phyloP scores from a whole-genome alignment of 2,888 invertebrate species.

The Lasioglossum morio region DNA sequence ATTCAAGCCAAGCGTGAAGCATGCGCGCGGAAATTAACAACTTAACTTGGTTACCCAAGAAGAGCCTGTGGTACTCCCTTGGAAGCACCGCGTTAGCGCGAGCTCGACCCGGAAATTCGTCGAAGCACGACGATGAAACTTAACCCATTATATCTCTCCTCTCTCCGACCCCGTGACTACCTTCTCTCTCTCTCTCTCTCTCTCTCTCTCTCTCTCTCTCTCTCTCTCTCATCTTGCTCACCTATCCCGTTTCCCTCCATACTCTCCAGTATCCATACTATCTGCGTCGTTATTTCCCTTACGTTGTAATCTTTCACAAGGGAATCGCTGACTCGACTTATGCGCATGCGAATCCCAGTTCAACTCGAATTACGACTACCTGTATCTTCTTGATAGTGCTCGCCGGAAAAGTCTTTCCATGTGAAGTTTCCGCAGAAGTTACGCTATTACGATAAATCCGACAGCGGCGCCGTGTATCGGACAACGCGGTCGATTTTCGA shows the following conservation, averaged over 20 bases:
- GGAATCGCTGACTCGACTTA: conserved; percentile 61
- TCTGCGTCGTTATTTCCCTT: conserved; percentile 72
- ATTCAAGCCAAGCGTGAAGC: conserved; percentile 72
- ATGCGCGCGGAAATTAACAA: conserved; percentile 76
- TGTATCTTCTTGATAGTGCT: conserved; percentile 29
- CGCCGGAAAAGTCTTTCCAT: conserved; percentile 41
- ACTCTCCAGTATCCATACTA: conserved; percentile 61
- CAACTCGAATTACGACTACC: conserved; percentile 51
- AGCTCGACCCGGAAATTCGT: conserved; percentile 77
- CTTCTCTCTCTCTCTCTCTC: not conserved
- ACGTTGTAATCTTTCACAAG: conserved; percentile 69
- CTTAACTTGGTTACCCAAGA: conserved; percentile 75
- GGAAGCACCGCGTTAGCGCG: conserved; percentile 69
- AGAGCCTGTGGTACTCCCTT: conserved; percentile 67
- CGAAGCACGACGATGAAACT: conserved; percentile 79
- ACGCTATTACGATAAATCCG: conserved; percentile 21
- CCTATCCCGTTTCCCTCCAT: conserved; percentile 14
- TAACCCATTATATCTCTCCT: conserved; percentile 77
- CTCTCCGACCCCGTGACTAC: conserved; percentile 5
- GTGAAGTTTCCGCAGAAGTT: conserved; percentile 19
- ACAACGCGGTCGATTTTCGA: conserved; percentile 3
- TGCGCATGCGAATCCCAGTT: conserved; percentile 46
- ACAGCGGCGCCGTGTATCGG: conserved; percentile 4
- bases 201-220: not conserved
- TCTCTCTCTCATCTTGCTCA: not conserved